Conservation (phyloP, 2,888 invertebrate species). For the Platycheirus rosarum region DNA sequence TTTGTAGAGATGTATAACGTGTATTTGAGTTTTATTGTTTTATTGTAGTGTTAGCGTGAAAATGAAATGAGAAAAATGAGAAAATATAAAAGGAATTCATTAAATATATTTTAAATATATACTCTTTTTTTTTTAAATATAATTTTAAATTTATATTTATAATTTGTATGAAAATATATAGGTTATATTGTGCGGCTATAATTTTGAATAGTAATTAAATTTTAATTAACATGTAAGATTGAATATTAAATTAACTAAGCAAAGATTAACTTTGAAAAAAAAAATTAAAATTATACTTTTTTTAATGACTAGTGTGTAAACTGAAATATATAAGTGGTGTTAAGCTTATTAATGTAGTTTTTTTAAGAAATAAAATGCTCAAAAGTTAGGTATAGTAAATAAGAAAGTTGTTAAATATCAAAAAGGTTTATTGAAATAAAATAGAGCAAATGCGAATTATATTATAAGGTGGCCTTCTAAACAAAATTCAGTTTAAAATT, state of each 20-base stretch:
- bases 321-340: too few species aligned
- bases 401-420: conserved; percentile 9
- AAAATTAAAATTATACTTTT: background rate
- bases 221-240: conserved; percentile 12
- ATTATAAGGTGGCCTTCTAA: conserved; percentile 22
- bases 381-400: conserved; percentile 29
- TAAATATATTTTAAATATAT: conserved; percentile 27
- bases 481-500: conserved; percentile 27
- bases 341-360: conserved; percentile 18
- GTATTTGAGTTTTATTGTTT: conserved; percentile 24
- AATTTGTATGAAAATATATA: conserved; percentile 3
- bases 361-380: conserved; percentile 17
- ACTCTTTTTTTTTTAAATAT: conserved; percentile 18
- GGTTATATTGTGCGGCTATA: conserved; percentile 27
- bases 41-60: conserved; percentile 65
- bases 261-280: conserved; percentile 8
- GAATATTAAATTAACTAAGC: conserved; percentile 17
- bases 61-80: conserved; percentile 61
- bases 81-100: conserved; percentile 39
- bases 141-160: conserved; percentile 7
- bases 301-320: background rate
- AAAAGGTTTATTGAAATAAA: conserved; percentile 22
- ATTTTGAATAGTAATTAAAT: conserved; percentile 1
- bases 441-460: conserved; percentile 48
- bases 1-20: conserved; percentile 46